Conservation (phyloP, 2,888 invertebrate genomes). For the Agrochola lota region DNA sequence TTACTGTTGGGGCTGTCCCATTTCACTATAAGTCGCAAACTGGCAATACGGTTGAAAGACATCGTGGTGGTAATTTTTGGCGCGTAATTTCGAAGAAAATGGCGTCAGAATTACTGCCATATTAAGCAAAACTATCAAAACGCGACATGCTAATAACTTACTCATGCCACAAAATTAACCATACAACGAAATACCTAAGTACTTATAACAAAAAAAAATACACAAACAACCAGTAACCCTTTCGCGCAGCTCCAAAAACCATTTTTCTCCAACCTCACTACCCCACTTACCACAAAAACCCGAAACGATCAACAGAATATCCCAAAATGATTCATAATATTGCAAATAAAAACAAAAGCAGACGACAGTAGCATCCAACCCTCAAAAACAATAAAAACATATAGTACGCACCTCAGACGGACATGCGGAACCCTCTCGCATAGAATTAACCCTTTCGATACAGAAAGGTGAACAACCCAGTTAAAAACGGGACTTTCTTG, state of each 20-base stretch:
- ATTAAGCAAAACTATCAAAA: not conserved
- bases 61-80: slow-evolving; percentile 22
- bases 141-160: no score
- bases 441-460: slow-evolving; percentile 89
- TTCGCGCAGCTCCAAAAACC: slow-evolving; percentile 11
- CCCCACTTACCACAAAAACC: slow-evolving; percentile 61
- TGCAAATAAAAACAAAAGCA: slow-evolving; percentile 74
- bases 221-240: not conserved
- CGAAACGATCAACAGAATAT: slow-evolving; percentile 66
- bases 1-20: slow-evolving; percentile 58
- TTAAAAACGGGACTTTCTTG: slow-evolving; percentile 83
- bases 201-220: not conserved
- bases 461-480: slow-evolving; percentile 89
- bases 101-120: not conserved
- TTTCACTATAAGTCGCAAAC: slow-evolving; percentile 41
- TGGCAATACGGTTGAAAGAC: slow-evolving; percentile 32
- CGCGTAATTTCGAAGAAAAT: slow-evolving; percentile 21
- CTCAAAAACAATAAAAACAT: slow-evolving; percentile 82
- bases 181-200: not conserved
- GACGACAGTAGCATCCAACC: slow-evolving; percentile 76
- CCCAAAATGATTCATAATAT: slow-evolving; percentile 69
- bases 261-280: slow-evolving; percentile 37
- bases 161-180: not conserved
- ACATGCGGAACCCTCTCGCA: slow-evolving; percentile 83
- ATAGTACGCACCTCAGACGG: slow-evolving; percentile 83